These are phyloP conservation scores for Eutolmus rufibarbis DNA, from an alignment of 2,888 invertebrate genomes.

Conservation along the genomic window DNA sequence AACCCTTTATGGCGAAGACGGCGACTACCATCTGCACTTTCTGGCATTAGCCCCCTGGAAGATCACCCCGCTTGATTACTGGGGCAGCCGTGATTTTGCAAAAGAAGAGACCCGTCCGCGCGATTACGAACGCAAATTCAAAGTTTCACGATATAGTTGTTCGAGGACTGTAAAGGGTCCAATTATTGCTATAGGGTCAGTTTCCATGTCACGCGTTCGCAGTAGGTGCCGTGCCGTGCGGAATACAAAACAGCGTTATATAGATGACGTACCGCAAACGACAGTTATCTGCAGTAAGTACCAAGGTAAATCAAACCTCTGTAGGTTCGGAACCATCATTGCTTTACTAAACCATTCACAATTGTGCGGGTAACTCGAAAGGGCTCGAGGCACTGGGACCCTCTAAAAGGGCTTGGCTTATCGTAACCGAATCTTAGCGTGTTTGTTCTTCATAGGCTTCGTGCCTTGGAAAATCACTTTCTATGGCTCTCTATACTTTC, in stretches of 20 bases:
- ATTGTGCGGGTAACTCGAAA: not conserved
- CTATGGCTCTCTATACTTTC: not conserved
- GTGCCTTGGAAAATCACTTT: not conserved
- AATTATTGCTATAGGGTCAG: not conserved
- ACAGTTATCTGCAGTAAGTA: not conserved
- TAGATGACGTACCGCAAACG: not conserved
- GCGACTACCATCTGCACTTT: not conserved
- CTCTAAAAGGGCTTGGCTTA: not conserved
- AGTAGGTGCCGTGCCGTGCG: not conserved
- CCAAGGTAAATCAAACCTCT: not conserved
- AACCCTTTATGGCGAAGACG: not conserved
- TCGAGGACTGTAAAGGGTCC: not conserved
- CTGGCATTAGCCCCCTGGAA: not conserved
- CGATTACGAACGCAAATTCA: not conserved
- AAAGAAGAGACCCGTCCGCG: not conserved
- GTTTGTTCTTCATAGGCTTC: not conserved
- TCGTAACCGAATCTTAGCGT: not conserved
- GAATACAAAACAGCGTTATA: not conserved
- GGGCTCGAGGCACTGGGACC: not conserved
- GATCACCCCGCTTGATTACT: not conserved
- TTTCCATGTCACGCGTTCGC: not conserved
- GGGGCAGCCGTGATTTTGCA: not conserved
- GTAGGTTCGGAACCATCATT: not conserved
- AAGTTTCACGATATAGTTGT: not conserved
- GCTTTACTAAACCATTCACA: not conserved